Conservation (phyloP, 2,797 vertebrate genomes). For the Lepilemur ruficaudatus region DNA sequence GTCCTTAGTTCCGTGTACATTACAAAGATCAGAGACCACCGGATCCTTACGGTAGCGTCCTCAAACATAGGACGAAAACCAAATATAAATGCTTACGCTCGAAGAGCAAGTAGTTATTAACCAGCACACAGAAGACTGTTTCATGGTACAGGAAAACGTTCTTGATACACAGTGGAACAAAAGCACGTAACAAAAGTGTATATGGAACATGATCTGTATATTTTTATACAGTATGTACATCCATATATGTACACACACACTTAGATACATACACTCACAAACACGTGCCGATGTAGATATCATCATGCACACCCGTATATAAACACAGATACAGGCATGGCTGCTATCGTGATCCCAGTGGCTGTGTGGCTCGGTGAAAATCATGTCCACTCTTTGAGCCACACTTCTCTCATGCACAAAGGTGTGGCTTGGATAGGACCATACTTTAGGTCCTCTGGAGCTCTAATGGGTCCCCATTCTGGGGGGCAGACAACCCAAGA, state of each 20-base stretch:
- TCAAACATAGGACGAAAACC: background rate
- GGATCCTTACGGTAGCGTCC: background rate
- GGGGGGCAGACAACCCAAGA: background rate
- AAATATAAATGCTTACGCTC: background rate
- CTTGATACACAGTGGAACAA: background rate
- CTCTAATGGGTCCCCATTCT: background rate
- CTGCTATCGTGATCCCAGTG: background rate
- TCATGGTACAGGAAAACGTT: background rate
- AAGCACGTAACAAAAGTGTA: background rate
- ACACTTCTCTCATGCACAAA: background rate
- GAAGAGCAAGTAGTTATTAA: background rate
- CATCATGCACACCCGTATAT: background rate
- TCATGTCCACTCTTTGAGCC: background rate
- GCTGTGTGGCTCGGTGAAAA: background rate
- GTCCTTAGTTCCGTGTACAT: background rate
- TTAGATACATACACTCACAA: background rate
- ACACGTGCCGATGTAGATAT: background rate
- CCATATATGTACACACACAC: background rate
- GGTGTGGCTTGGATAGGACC: background rate
- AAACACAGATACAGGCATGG: background rate
- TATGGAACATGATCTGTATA: background rate
- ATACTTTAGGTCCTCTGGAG: background rate
- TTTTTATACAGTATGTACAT: background rate
- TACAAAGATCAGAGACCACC: background rate
- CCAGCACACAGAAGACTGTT: background rate